Conservation (phyloP, 2,888 invertebrate species). For the Drosophila macrospina region DNA sequence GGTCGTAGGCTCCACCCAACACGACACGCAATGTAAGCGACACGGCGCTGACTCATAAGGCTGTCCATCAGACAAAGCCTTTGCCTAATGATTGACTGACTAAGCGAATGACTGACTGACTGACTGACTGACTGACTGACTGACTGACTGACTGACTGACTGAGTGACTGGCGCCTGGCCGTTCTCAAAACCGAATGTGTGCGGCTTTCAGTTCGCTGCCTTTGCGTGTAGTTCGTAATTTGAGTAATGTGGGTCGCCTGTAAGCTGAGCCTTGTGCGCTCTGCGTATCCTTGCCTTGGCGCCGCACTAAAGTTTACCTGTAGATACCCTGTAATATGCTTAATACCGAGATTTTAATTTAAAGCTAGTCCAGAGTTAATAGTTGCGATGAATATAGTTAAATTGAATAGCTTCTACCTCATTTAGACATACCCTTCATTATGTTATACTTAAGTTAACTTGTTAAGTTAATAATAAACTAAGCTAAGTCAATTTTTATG, state of each 20-base stretch:
- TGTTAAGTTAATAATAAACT: too few relatives aligned
- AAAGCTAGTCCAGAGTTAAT: too few relatives aligned
- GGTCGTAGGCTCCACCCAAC: conserved; percentile 44
- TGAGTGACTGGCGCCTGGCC: conserved; percentile 48
- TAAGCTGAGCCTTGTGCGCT: conserved; percentile 47
- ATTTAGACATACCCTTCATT: not conserved
- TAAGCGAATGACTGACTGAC: conserved; percentile 34
- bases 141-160: conserved; percentile 27
- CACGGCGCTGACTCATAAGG: conserved; percentile 68
- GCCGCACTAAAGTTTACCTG: not conserved
- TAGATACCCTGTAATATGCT: conserved; percentile 24
- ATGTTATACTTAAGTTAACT: too few relatives aligned
- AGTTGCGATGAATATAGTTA: too few relatives aligned
- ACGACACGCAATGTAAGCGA: conserved; percentile 64
- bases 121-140: conserved; percentile 36
- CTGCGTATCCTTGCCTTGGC: conserved; percentile 53
- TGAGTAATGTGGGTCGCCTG: conserved; percentile 80
- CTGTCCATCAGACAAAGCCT: conserved; percentile 49
- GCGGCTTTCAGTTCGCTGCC: conserved; percentile 56
- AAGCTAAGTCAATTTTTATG: too few relatives aligned
- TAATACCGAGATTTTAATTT: not conserved
- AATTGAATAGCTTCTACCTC: not conserved
- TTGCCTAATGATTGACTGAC: conserved; percentile 66
- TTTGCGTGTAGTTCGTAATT: conserved; percentile 83
- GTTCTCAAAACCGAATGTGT: conserved; percentile 35